Conservation (phyloP, 2,797 vertebrate genomes). For the Sciurus vulgaris region DNA sequence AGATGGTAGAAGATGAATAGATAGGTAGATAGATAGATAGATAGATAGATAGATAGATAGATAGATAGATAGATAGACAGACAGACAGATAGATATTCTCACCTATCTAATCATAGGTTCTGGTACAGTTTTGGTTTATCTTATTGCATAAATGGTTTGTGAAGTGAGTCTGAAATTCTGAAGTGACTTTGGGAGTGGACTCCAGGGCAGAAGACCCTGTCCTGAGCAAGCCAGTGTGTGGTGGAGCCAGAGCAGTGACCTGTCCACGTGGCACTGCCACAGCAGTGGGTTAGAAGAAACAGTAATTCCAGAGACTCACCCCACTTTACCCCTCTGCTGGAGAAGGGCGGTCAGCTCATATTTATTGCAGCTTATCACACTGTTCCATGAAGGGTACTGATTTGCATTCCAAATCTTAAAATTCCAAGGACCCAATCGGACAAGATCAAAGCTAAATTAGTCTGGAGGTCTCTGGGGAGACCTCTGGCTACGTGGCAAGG, state of each 20-base stretch:
- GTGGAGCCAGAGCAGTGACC: rapidly evolving
- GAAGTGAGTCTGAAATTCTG: background rate
- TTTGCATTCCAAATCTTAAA: background rate
- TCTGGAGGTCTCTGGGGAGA: background rate
- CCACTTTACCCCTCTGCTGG: background rate
- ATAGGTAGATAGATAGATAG: too few relatives aligned
- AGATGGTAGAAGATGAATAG: background rate
- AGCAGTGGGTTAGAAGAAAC: rapidly evolving
- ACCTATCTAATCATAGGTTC: background rate
- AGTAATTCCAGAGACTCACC: rapidly evolving
- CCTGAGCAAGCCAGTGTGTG: rapidly evolving
- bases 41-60: background rate
- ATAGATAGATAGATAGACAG: background rate
- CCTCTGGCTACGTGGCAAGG: background rate
- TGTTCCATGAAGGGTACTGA: background rate
- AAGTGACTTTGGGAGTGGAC: background rate
- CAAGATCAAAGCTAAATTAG: background rate
- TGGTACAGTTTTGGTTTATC: background rate
- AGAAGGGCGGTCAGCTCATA: background rate
- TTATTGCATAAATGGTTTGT: background rate
- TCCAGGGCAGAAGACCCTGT: rapidly evolving
- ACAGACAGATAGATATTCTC: background rate
- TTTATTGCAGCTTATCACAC: background rate
- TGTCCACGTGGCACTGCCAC: rapidly evolving
- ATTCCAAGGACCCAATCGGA: background rate